A percentile compares a stretch with the other conserved stretches of the same genome.
These are phyloP conservation scores for Phocides pigmalion DNA, from an alignment of 1,140 invertebrate genomes.

Conservation along the genomic window DNA sequence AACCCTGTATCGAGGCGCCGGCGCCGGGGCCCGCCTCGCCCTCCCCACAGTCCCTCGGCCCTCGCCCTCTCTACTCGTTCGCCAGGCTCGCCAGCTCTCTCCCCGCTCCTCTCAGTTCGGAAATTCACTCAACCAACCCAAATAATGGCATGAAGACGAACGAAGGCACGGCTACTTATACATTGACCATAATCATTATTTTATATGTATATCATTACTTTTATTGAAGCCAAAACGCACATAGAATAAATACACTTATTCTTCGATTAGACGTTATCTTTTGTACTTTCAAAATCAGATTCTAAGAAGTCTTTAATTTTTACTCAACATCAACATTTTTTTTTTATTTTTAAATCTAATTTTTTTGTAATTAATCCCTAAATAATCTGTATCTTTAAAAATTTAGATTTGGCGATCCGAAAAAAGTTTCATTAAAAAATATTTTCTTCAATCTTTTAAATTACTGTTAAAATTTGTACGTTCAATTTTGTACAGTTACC, in stretches of 20 bases:
- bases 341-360: slow-evolving; percentile 65
- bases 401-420: slow-evolving; percentile 82
- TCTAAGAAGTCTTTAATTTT: slow-evolving; percentile 79
- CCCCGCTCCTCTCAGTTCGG: slow-evolving; percentile 52
- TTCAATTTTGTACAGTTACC: slow-evolving; percentile 80
- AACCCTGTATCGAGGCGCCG: slow-evolving; percentile 26
- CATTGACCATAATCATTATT: slow-evolving; percentile 61
- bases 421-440: slow-evolving; percentile 82
- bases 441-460: slow-evolving; percentile 75
- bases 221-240: slow-evolving; percentile 77
- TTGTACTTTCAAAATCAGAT: slow-evolving; percentile 82
- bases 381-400: slow-evolving; percentile 78
- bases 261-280: slow-evolving; percentile 73
- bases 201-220: slow-evolving; percentile 33
- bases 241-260: slow-evolving; percentile 73
- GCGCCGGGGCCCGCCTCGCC: slow-evolving; percentile 23
- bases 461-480: slow-evolving; percentile 83
- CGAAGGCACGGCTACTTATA: slow-evolving; percentile 81
- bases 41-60: slow-evolving; percentile 7
- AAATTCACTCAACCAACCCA: slow-evolving; percentile 54
- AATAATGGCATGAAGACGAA: slow-evolving; percentile 68
- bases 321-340: slow-evolving; percentile 76
- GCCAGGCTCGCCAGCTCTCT: slow-evolving; percentile 50
- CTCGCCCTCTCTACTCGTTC: slow-evolving; percentile 13
- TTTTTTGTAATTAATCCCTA: slow-evolving; percentile 76